A percentile compares a stretch with the other conserved stretches of the same genome.
Conservation (phyloP, 2,888 invertebrate genomes). For the Shargacucullia verbasci region DNA sequence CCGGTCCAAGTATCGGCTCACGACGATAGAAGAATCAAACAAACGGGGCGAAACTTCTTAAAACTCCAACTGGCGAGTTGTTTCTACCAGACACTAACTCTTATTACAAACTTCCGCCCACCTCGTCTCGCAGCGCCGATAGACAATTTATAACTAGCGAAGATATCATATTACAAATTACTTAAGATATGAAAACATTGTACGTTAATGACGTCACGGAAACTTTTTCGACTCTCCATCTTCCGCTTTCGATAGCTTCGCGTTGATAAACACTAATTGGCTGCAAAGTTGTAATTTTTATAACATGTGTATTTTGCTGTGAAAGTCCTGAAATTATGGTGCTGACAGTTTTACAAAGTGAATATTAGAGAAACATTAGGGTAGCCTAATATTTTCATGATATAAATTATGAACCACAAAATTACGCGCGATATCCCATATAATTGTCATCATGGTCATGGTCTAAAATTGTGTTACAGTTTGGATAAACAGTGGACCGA, state of each 20-base stretch:
- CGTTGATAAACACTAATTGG: conserved; percentile 35
- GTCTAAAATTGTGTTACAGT: too few species aligned
- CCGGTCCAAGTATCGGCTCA: conserved; percentile 67
- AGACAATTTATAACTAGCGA: conserved; percentile 74
- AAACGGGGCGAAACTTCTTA: conserved; percentile 75
- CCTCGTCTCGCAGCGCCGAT: conserved; percentile 51
- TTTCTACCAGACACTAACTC: conserved; percentile 73
- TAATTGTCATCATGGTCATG: too few species aligned
- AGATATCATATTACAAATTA: conserved; percentile 70
- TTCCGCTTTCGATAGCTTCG: conserved; percentile 10
- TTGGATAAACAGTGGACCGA: too few species aligned
- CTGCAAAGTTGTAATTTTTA: not conserved
- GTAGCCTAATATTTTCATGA: too few species aligned
- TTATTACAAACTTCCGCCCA: conserved; percentile 79
- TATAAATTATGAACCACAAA: too few species aligned
- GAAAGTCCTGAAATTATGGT: too few species aligned
- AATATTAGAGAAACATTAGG: too few species aligned
- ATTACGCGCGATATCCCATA: too few species aligned
- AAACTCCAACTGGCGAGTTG: conserved; percentile 69
- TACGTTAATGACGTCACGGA: conserved; percentile 35
- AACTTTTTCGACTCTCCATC: conserved; percentile 26
- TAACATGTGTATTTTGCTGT: too few species aligned
- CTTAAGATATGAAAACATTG: conserved; percentile 56
- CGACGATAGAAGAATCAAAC: conserved; percentile 78
- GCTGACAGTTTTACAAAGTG: too few species aligned